Base-by-base conservation (phyloP, 1,140 invertebrate genomes). In the Leptoteleia sp. region DNA sequence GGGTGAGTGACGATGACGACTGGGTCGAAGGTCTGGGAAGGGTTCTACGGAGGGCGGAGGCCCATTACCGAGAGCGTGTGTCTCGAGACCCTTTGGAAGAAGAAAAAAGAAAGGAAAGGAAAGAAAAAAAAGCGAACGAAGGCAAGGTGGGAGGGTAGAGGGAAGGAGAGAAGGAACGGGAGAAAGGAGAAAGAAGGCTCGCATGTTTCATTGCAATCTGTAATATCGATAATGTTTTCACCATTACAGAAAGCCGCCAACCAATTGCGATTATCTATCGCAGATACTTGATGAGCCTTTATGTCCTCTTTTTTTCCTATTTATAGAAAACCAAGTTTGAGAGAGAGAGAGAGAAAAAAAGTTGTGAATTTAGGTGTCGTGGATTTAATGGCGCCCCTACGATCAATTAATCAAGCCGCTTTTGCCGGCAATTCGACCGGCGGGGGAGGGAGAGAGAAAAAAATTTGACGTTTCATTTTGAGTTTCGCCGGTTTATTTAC, bases 141-240 rank as follows among this genome's bases (percentile, higher is more conserved):
- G n/a, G n/a, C n/a, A n/a, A n/a, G n/a, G n/a, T n/a, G 80, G 78
- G 67, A 62, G 75, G 43, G 62, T 77, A 43, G 25, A 72, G 9
- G 82, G 76, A 79, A 76, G 64, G n/a, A 61, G 50, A 35, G 29
- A 59, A 47, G 16, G 19, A 17, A 29, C 37, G 55, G 62, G 64
- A 70, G 45, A 76, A 83, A 80, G 71, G 81, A 79, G 67, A 62
- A 76, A 45, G 59, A 79, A 81, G 64, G 80, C 78, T 89, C 83
- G 87, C 86, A 89, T 88, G 88, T 88, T 85, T 86, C 83, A 83
- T 88, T 87, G 86, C 85, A 88, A 88, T 89, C 83, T 86, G 81
- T 83, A 81, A 83, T 87, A 85, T 88, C 83, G 83, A 86, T 84
- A 86, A 86, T 86, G 85, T 86, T 80, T 81, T 75, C 62, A 68